Evolutionary conservation across 2,113 vertebrate species (phyloP), one percentile per base, ranked within the genome.

Genomic region (Onychostoma macrolepis): DNA sequence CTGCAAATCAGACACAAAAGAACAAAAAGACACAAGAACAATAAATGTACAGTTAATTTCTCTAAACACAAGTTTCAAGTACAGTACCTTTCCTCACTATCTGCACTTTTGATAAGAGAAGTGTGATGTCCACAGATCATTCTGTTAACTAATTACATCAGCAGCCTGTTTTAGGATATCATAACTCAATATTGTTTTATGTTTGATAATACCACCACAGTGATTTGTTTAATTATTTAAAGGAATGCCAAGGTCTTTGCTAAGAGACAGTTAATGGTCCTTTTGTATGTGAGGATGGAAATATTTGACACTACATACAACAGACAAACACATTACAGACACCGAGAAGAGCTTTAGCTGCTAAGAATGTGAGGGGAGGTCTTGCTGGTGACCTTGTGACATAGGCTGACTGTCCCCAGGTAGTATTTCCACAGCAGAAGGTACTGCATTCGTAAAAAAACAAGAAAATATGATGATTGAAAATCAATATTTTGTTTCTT

Each of bases 301-400:
- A 83, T 48, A 50, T 36, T 50, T 71, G 26, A 84, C 43, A 48
- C 24, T 63, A 53, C 19, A 30, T 53, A 56, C n/a, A 75, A 41
- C 71, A 50, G n/a, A 79, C 17, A 86, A 17, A 72, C 48, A 53
- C n/a, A 50, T 26, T 41, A 80, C 76, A 81, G 17, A 33, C 43
- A 69, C 6, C 15, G n/a, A 76, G 58, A 21, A 38, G 41, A 74
- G 50, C 36, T 56, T 56, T 7, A 56, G 19, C 36, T 33, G 45
- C 88, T 94, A 93, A 88, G 92, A 93, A 77, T 87, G 92, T 86
- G 91, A 50, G 0, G 92, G 92, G 0, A 91, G 85, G 4, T 90
- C 87, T n/a, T 91, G 92, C 67, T 93, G 91, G 86, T 91, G 91
- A 41, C 33, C 83, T 17, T 89, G 72, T 26, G 87, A 53, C 76